Evolutionary conservation across 2,888 invertebrate species (phyloP).

Genomic region (Cheiracanthium punctorium): DNA sequence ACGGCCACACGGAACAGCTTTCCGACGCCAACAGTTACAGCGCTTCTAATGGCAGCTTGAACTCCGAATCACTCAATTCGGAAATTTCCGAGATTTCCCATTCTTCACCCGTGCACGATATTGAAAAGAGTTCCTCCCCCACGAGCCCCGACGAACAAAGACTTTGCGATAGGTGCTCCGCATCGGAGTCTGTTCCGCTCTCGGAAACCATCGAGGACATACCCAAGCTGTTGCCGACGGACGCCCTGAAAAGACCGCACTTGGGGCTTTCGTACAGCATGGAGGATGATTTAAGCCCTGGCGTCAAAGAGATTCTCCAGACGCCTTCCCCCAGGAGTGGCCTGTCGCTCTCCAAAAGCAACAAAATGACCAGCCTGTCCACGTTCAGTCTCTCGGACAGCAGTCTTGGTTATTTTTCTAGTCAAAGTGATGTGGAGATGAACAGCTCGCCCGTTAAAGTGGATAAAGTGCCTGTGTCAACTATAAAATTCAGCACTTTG

Average conservation of each 20-base stretch:
- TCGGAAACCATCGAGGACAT: slow-evolving; percentile 37
- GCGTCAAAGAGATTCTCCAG: slow-evolving; percentile 49
- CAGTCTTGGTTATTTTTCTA: slow-evolving; percentile 59
- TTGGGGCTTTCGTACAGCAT: slow-evolving; percentile 46
- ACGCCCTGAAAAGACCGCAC: slow-evolving; percentile 49
- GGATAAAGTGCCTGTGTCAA: slow-evolving; percentile 53
- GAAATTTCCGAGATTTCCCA: neutral
- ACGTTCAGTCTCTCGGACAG: slow-evolving; percentile 56
- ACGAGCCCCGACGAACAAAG: neutral
- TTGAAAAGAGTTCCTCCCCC: neutral
- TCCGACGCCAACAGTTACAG: neutral
- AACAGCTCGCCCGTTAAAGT: slow-evolving; percentile 19
- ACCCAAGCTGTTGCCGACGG: slow-evolving; percentile 36
- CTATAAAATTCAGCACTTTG: slow-evolving; percentile 43
- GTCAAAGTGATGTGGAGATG: slow-evolving; percentile 65
- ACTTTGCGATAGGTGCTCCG: slow-evolving; percentile 30
- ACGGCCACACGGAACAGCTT: neutral
- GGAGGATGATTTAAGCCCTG: slow-evolving; percentile 52
- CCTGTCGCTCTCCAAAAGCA: neutral
- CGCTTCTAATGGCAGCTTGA: neutral
- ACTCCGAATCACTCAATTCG: neutral
- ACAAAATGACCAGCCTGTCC: slow-evolving; percentile 32
- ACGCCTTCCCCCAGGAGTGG: slow-evolving; percentile 40
- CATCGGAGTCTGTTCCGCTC: slow-evolving; percentile 1
- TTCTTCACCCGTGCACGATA: neutral